Conservation (phyloP, 2,888 invertebrate species). For the Eupithecia subumbrata region DNA sequence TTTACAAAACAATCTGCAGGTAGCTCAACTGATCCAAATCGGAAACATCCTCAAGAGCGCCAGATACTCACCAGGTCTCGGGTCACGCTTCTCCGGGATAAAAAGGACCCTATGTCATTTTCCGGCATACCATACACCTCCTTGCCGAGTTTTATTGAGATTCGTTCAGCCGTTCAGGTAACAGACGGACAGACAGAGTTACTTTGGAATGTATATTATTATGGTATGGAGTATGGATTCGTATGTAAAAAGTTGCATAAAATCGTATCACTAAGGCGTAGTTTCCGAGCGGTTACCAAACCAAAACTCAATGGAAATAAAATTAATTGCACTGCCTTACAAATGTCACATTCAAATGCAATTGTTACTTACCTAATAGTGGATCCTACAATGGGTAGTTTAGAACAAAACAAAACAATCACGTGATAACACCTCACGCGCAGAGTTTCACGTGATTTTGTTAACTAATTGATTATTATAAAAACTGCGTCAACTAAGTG, state of each 20-base stretch:
- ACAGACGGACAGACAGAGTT: too few species aligned
- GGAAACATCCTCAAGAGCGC: too few species aligned
- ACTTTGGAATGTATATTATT: too few species aligned
- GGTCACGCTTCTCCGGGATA: too few species aligned
- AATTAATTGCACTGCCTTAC: slow-evolving; percentile 8
- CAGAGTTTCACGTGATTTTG: neutral
- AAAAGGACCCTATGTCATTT: too few species aligned
- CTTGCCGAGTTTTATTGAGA: too few species aligned
- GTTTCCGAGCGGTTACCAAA: neutral
- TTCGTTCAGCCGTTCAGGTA: too few species aligned
- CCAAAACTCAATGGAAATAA: neutral
- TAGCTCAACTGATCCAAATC: too few species aligned
- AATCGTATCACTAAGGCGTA: neutral
- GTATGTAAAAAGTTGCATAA: neutral
- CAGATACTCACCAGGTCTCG: too few species aligned
- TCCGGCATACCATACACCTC: too few species aligned
- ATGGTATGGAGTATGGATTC: neutral
- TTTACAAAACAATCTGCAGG: too few species aligned
- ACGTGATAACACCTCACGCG: neutral
- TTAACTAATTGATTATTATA: neutral
- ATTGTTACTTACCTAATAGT: neutral
- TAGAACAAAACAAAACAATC: slow-evolving; percentile 2
- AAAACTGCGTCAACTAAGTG: neutral
- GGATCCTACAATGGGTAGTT: neutral
- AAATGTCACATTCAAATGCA: slow-evolving; percentile 5